A percentile compares a stretch with the other conserved stretches of the same genome.
These are phyloP conservation scores for Hippocampus zosterae DNA, from an alignment of 2,113 vertebrate species.

Conservation along the genomic window DNA sequence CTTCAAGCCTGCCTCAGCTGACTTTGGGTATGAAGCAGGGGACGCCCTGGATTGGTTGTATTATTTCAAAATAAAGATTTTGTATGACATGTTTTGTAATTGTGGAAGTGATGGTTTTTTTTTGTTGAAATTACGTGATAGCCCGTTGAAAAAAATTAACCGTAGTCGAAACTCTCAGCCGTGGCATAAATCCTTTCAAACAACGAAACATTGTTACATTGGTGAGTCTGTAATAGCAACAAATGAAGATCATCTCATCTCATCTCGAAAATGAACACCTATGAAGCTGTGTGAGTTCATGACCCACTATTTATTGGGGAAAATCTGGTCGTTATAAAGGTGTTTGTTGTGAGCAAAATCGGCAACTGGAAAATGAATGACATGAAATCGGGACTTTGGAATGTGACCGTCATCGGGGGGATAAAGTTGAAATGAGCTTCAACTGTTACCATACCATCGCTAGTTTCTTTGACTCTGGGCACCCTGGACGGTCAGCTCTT, in stretches of 20 bases:
- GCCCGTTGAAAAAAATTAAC: not conserved
- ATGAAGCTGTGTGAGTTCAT: no score
- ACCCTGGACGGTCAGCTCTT: no score
- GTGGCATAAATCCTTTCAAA: not conserved
- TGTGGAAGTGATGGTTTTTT: not conserved
- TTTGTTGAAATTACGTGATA: not conserved
- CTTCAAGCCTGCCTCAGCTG: not conserved
- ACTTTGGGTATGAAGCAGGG: not conserved
- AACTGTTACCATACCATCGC: no score
- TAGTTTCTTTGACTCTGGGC: no score
- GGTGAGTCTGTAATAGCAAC: not conserved
- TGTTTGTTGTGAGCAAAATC: no score
- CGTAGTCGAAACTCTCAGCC: not conserved
- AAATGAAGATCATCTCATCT: no score
- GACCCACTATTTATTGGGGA: no score
- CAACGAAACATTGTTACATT: not conserved
- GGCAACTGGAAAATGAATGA: no score
- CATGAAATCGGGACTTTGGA: no score
- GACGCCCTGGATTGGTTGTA: not conserved
- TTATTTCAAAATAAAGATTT: not conserved
- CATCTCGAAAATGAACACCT: not conserved
- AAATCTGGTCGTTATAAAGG: no score
- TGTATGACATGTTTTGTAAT: not conserved
- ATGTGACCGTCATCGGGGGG: no score
- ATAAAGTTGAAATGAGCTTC: no score